phyloP scores from a whole-genome alignment of 2,797 vertebrate genomes.

The Orestias chungarensis region DNA sequence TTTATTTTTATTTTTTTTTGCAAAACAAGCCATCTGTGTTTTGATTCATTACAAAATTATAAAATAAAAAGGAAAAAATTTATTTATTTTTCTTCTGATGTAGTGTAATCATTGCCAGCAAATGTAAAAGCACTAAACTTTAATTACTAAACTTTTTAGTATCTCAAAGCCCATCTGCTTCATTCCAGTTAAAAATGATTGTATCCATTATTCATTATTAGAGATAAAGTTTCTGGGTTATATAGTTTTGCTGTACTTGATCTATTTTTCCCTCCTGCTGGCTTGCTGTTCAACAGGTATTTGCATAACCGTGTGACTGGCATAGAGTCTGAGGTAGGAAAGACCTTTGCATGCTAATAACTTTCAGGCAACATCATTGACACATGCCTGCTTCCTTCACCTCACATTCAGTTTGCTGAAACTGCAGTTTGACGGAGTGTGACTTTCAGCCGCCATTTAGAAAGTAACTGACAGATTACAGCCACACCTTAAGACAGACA shows the following conservation, averaged over 20 bases:
- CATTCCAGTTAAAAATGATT: too few species aligned
- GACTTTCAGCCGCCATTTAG: constrained; percentile 9
- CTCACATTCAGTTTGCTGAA: constrained; percentile 19
- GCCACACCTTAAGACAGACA: constrained; percentile 16
- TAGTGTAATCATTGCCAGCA: constrained; percentile 16
- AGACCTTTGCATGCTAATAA: constrained; percentile 29
- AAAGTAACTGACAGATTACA: constrained; percentile 13
- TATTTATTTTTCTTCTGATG: constrained; percentile 8
- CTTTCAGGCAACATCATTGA: constrained; percentile 21
- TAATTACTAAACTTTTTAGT: constrained; percentile 18
- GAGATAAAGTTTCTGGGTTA: background rate
- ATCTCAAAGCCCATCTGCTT: background rate
- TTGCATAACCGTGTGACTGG: constrained; percentile 18
- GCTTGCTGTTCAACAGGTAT: constrained; percentile 11
- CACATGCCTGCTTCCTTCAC: constrained; percentile 37
- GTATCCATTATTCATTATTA: background rate
- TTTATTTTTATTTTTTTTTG: too few species aligned
- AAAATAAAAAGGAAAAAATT: constrained; percentile 14
- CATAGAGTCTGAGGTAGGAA: constrained; percentile 6
- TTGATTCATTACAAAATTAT: constrained; percentile 18
- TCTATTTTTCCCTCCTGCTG: background rate
- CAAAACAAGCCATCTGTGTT: constrained; percentile 7
- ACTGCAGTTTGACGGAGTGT: constrained; percentile 11
- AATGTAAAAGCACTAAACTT: constrained; percentile 9
- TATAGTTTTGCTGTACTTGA: background rate